Percentiles rank a stretch among this genome's conserved stretches.
phyloP scores from a whole-genome alignment of 2,888 invertebrate species.

The Oscheius myriophilus region DNA sequence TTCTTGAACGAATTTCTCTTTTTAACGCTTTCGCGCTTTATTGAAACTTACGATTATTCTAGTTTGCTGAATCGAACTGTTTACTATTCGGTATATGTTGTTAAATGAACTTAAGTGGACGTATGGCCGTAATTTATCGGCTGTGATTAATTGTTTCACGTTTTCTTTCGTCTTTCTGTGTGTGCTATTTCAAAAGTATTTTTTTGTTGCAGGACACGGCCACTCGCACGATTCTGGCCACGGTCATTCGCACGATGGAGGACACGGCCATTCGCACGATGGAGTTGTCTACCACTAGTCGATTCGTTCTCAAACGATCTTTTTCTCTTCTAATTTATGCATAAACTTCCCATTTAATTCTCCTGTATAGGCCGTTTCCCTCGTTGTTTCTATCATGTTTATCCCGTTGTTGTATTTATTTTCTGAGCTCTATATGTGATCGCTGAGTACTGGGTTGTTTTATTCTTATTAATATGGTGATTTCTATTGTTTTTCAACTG shows the following conservation, averaged over 20 bases:
- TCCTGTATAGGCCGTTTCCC: constrained; percentile 1
- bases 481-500: neutral
- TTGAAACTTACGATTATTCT: too few species aligned
- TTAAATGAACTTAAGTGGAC: too few species aligned
- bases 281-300: constrained; percentile 49
- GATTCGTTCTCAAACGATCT: neutral
- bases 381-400: constrained; percentile 18
- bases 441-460: constrained; percentile 15
- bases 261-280: constrained; percentile 54
- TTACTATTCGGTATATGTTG: too few species aligned
- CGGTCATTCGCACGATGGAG: constrained; percentile 26
- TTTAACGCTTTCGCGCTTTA: too few species aligned
- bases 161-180: too few species aligned
- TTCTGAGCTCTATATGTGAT: constrained; percentile 14
- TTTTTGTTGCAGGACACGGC: constrained; percentile 34
- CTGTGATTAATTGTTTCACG: too few species aligned
- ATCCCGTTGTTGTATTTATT: constrained; percentile 5
- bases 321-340: constrained; percentile 11
- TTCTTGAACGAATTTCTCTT: too few species aligned
- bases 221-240: constrained; percentile 36
- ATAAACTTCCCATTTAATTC: constrained; percentile 8
- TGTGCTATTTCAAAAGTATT: neutral
- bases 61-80: too few species aligned
- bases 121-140: too few species aligned
- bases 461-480: constrained; percentile 6